These are phyloP conservation scores for Physeter macrocephalus DNA, from an alignment of 2,113 vertebrate genomes.

Conservation along the genomic window DNA sequence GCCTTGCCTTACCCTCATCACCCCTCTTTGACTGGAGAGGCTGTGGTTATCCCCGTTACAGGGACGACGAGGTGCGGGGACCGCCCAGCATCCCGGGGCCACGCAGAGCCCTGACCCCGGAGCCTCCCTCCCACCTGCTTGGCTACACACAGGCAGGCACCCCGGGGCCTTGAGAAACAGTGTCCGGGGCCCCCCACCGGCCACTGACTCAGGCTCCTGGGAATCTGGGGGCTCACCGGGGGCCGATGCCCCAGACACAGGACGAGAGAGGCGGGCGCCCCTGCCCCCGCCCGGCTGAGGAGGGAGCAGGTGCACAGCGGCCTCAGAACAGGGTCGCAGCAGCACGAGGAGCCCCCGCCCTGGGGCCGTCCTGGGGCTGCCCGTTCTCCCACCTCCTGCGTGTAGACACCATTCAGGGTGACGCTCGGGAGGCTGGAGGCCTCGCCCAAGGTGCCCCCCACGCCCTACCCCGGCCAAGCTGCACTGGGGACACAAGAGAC, in stretches of 20 bases:
- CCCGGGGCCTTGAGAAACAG: not conserved
- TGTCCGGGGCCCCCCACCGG: not conserved
- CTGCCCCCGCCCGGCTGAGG: not conserved
- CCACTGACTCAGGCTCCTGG: not conserved
- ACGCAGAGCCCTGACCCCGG: not conserved
- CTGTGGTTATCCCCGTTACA: not conserved
- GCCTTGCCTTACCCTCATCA: not conserved
- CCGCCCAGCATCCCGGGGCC: not conserved
- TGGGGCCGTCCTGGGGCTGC: not conserved
- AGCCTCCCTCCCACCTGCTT: not conserved
- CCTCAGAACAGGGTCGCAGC: not conserved
- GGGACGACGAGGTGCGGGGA: not conserved
- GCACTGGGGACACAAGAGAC: not conserved
- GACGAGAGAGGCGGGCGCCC: too few relatives aligned
- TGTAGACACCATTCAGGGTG: too few relatives aligned
- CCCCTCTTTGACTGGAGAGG: not conserved
- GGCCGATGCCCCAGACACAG: not conserved
- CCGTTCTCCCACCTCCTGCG: accelerated
- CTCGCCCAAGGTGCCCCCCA: not conserved
- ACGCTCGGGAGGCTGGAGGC: not conserved
- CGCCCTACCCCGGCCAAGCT: not conserved
- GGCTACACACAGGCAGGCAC: not conserved
- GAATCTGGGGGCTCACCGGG: not conserved
- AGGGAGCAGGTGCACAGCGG: not conserved
- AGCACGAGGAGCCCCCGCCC: not conserved